These are phyloP conservation scores for Apeltes quadracus DNA, from an alignment of 2,113 vertebrate species.

Conservation along the genomic window DNA sequence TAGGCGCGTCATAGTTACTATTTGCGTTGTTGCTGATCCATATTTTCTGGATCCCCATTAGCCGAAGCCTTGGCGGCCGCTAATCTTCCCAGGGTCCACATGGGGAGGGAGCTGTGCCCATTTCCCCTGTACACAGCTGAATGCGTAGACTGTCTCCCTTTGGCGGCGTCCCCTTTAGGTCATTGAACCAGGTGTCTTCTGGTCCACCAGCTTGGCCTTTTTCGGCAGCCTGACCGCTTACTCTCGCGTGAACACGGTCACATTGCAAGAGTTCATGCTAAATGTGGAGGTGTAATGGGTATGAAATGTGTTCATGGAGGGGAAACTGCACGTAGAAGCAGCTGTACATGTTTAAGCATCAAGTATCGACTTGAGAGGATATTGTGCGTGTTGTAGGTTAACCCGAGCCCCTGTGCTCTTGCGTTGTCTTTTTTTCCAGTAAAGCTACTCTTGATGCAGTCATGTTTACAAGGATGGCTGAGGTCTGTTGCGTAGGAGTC, in stretches of 20 bases:
- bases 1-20: background rate
- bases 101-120: slow-evolving; percentile 16
- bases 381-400: slow-evolving; percentile 2
- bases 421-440: slow-evolving; percentile 6
- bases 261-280: slow-evolving; percentile 25
- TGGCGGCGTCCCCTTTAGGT: slow-evolving; percentile 27
- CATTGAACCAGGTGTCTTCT: slow-evolving; percentile 46
- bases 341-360: slow-evolving; percentile 16
- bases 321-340: slow-evolving; percentile 34
- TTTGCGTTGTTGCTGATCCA: slow-evolving; percentile 1
- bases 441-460: slow-evolving; percentile 4
- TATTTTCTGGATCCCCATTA: too few relatives aligned
- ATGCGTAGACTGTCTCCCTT: slow-evolving; percentile 24
- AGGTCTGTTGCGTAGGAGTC: slow-evolving; percentile 13
- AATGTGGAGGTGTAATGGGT: slow-evolving; percentile 17
- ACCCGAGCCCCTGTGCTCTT: background rate
- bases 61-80: too few relatives aligned
- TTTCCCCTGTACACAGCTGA: slow-evolving; percentile 26
- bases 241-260: background rate
- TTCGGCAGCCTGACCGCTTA: background rate
- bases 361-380: slow-evolving; percentile 18
- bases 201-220: slow-evolving; percentile 28
- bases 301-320: slow-evolving; percentile 10
- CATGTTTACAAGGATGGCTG: slow-evolving; percentile 38
- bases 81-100: background rate